Percentiles rank a stretch among this genome's conserved stretches.
Evolutionary conservation across 2,888 invertebrate species (phyloP).

Genomic region (Cataglyphis livida): DNA sequence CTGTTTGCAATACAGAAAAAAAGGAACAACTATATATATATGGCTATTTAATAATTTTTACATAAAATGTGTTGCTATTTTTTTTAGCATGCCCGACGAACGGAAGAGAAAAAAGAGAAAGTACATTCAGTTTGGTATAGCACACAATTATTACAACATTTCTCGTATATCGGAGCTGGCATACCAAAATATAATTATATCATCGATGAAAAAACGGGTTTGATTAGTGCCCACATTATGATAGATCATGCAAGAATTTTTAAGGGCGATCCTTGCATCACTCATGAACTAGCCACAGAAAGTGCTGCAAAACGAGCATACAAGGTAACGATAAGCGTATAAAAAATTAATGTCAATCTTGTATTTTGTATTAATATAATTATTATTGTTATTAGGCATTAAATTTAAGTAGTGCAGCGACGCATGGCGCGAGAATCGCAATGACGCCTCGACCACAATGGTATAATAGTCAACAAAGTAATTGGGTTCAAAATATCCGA

Average conservation of each 20-base stretch:
- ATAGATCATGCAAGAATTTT: slow-evolving; percentile 86
- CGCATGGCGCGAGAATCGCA: slow-evolving; percentile 75
- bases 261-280: slow-evolving; percentile 85
- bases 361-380: neutral
- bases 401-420: slow-evolving; percentile 72
- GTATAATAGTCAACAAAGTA: slow-evolving; percentile 66
- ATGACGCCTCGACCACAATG: slow-evolving; percentile 73
- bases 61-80: neutral
- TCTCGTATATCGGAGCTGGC: slow-evolving; percentile 84
- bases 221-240: slow-evolving; percentile 85
- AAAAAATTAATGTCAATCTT: neutral
- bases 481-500: slow-evolving; percentile 68
- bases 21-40: neutral
- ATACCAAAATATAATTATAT: slow-evolving; percentile 86
- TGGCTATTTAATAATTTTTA: neutral
- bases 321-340: slow-evolving; percentile 65
- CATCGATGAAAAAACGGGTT: slow-evolving; percentile 79
- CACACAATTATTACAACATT: slow-evolving; percentile 85
- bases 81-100: slow-evolving; percentile 80
- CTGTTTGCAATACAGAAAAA: neutral
- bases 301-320: slow-evolving; percentile 85
- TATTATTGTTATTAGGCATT: slow-evolving; percentile 70
- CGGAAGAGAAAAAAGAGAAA: slow-evolving; percentile 71
- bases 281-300: slow-evolving; percentile 86
- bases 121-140: slow-evolving; percentile 76